Base-by-base conservation (phyloP, 2,113 vertebrate genomes). In the Platycercus adscitus region DNA sequence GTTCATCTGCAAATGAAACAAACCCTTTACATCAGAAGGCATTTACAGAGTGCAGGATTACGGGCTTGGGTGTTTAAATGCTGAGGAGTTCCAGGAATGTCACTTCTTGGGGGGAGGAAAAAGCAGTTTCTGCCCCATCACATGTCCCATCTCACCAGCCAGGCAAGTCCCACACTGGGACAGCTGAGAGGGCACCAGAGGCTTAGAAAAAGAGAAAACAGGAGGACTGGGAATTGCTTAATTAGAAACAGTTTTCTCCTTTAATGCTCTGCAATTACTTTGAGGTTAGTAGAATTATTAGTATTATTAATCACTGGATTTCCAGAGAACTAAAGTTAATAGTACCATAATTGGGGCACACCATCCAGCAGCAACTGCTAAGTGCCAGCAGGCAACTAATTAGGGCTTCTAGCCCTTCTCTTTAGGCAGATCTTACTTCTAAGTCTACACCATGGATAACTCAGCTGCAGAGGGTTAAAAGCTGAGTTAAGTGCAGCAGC, bases 211-310 rank as follows among this genome's bases (percentile, higher is more conserved):
- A 83, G 47, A 44, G 69, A 69, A 93, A 95, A 78, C 75, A 65
- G 88, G 84, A 89, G 63, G 87, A 71, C 8, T 91, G 91, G 70
- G 89, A 87, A 92, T 88, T 55, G 37, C 80, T 28, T 87, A 87
- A 95, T 95, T 88, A 88, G 88, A 66, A 95, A 52, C 65, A 68
- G 66, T 85, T 92, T 93, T 95, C 61, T 85, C 47, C 78, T 78
- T 95, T 97, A 91, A 94, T 76, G 65, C 56, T 92, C 52, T 44
- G 58, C 91, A 94, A 95, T 96, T 87, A 89, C 89, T 94, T 92
- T 94, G 95, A 95, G 95, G 93, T 93, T 93, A 95, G 86, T 63
- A 84, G 93, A 93, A 95, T 93, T 96, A 95, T 91, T 95, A 91
- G 80, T 84, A 72, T 44, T 95, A 95, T 96, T 95, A 96, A 91